Conservation (phyloP, 2,888 invertebrate species). For the Muschampia plurimacula region DNA sequence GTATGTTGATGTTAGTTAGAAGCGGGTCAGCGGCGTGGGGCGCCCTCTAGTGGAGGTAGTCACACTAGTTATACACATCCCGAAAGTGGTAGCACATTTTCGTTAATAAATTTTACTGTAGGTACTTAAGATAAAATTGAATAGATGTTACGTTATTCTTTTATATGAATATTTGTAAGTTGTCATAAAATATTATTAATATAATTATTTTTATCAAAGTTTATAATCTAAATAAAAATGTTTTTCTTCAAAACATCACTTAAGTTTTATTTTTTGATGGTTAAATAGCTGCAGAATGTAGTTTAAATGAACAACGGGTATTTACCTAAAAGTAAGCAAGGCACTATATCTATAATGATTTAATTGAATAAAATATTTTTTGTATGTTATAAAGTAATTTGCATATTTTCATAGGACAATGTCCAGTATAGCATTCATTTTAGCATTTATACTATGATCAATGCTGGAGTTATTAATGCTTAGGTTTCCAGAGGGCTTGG, state of each 20-base stretch:
- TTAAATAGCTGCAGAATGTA: background rate
- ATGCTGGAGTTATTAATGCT: too few relatives aligned
- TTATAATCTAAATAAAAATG: conserved; percentile 87
- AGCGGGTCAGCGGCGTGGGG: conserved; percentile 41
- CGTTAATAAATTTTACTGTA: conserved; percentile 78
- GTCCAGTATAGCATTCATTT: too few relatives aligned
- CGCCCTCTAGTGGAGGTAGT: conserved; percentile 65
- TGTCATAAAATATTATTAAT: conserved; percentile 79
- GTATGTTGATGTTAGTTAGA: conserved; percentile 18
- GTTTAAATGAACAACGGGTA: too few relatives aligned
- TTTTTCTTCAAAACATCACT: conserved; percentile 83
- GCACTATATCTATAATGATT: too few relatives aligned
- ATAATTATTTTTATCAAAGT: conserved; percentile 82
- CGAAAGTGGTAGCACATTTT: conserved; percentile 83
- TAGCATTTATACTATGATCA: too few relatives aligned
- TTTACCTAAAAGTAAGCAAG: too few relatives aligned
- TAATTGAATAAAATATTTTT: too few relatives aligned
- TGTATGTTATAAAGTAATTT: too few relatives aligned
- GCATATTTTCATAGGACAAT: too few relatives aligned
- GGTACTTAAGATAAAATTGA: conserved; percentile 75
- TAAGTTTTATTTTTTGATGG: conserved; percentile 54
- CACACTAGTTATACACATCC: conserved; percentile 81
- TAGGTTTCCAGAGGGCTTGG: too few relatives aligned
- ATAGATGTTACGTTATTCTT: conserved; percentile 86
- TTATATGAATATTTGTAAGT: conserved; percentile 85